Evolutionary conservation across 2,797 vertebrate genomes (phyloP), one percentile per base, ranked within the genome.

Genomic region (Coranthus polyacanthus): DNA sequence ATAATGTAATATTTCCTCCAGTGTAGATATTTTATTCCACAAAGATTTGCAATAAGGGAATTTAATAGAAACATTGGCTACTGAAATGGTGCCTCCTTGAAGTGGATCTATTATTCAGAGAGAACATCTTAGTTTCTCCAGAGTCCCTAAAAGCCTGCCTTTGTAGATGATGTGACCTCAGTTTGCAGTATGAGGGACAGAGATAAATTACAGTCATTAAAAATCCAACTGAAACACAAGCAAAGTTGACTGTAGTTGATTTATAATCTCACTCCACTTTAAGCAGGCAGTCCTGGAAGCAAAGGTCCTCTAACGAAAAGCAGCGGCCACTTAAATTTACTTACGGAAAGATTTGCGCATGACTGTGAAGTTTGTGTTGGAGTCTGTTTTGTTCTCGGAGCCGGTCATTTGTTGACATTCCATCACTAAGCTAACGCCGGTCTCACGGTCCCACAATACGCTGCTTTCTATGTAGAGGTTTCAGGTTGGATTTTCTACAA

Each of bases 181-280:
- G 34, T 47, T 45, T 38, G 24, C 41, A 59, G 37, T 12, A 38
- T 29, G 22, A 26, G 42, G 11, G 29, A 50, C 60, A 38, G 49
- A 73, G 61, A 84, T 71, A 44, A 71, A 68, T 17, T 37, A 60
- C n/a, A 36, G 39, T 72, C 41, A 67, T 78, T 76, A 37, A 63
- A 42, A 21, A 52, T 53, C 15, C 26, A 12, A 3, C 29, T 37
- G 50, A 61, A 64, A 15, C 5, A 17, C 32, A 49, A 34, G 22
- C n/a, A 1, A 5, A 16, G 37, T 17, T 53, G 38, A 46, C 60
- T 45, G 10, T 26, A 2, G 37, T 39, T 32, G 38, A 5, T 47
- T 62, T 26, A 53, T 68, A 42, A 10, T 24, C 43, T 67, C 21
- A 11, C 41, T 43, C 46, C 37, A 21, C 29, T 60, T 45, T 12